These are phyloP conservation scores for Antigone vipio DNA, from an alignment of 2,113 vertebrate genomes.

Conservation along the genomic window DNA sequence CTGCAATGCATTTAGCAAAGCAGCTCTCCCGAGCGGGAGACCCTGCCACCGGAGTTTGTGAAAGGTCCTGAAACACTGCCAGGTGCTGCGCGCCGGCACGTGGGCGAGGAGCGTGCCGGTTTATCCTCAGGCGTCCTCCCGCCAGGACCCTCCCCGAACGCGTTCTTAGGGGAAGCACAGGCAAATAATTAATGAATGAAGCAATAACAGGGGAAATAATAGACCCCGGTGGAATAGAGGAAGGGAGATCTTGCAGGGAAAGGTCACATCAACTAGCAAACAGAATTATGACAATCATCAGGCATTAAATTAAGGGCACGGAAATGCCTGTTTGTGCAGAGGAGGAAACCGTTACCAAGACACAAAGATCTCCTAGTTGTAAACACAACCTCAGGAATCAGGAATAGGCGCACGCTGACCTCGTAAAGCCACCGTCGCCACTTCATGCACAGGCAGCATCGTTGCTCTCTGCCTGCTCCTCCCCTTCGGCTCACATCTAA, in stretches of 20 bases:
- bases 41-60: neutral
- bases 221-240: neutral
- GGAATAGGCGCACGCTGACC: neutral
- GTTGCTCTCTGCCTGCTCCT: neutral
- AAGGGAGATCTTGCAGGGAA: neutral
- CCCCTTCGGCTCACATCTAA: neutral
- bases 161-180: neutral
- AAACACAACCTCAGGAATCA: neutral
- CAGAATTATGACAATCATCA: neutral
- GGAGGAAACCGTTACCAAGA: neutral
- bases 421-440: neutral
- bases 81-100: neutral
- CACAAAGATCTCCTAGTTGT: neutral
- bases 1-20: neutral
- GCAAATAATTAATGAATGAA: neutral
- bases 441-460: rapidly evolving
- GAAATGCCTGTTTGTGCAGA: neutral
- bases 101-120: neutral
- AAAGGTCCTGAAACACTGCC: conserved; percentile 12
- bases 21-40: neutral
- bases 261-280: neutral
- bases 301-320: neutral
- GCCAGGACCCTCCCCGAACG: neutral
- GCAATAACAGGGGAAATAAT: neutral
- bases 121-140: neutral